Base-by-base conservation (phyloP, 2,888 invertebrate genomes). In the Allophyes oxyacanthae region DNA sequence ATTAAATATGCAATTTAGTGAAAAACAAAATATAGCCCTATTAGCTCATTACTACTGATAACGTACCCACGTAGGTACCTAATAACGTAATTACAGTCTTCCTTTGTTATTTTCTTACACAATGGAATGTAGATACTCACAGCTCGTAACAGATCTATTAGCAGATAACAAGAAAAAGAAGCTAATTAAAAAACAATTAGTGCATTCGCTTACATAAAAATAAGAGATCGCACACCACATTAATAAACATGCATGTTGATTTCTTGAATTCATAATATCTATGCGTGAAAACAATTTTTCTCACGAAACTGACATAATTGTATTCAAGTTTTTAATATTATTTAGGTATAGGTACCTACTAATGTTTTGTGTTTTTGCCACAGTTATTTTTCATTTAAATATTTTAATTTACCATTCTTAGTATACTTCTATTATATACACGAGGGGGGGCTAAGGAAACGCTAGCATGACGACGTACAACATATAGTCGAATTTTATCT, bases 181-280 rank as follows among this genome's bases (percentile, higher is more conserved):
- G 30, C 25, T 37, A 71, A 61, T 69, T 62, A 64, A 56, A 48
- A 57, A 8, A 28, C 49, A 40, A 72, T 63, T 60, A 63, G 33
- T 36, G 11, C 25, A 38, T 33, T 43, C 9, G 20, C 30, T 26
- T 38, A 41, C 43, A 50, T 53, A 42, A 58, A 58, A 60, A 60
- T n/a, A 33, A 40, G 15, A 14, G 13, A 53, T 53, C 40, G 30
- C 25, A 48, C 34, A 28, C 13, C 6, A 13, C 46, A 37, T 61
- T 42, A 67, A 49, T 37, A 41, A 30, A 44, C 15, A 38, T 68
- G 62, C 41, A 54, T 61, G 53, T 68, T 49, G 3, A 48, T 42
- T 61, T 44, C 55, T 32, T 41, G 41, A 4, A 49, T 41, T 28
- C 8, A 37, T 14, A 9, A 41, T 15, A 11, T n/a, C 28, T 7